phyloP scores from a whole-genome alignment of 1,140 invertebrate species.

The Pantala flavescens region DNA sequence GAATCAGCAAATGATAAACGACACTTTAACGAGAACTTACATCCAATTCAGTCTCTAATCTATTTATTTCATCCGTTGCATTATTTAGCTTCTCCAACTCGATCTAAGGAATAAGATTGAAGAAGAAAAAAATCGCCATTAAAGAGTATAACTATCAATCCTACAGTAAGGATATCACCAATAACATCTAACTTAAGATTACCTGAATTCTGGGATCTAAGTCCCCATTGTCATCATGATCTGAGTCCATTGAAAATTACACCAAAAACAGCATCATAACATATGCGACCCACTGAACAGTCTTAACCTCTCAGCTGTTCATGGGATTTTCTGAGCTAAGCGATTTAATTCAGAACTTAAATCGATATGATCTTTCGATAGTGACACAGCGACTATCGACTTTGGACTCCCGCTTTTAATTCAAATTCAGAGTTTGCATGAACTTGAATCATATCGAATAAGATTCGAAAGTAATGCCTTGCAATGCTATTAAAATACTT shows the following conservation, averaged over 20 bases:
- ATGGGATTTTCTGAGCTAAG: too few relatives aligned
- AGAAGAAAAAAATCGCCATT: neutral
- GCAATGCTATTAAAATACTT: too few relatives aligned
- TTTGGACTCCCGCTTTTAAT: too few relatives aligned
- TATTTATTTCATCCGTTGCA: constrained; percentile 90
- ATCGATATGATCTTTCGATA: too few relatives aligned
- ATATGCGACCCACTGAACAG: too few relatives aligned
- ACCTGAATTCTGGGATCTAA: constrained; percentile 14
- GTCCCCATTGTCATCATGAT: neutral
- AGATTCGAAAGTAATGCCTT: too few relatives aligned
- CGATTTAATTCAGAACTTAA: too few relatives aligned
- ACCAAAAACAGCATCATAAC: too few relatives aligned
- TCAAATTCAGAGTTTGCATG: too few relatives aligned
- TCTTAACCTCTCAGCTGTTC: too few relatives aligned
- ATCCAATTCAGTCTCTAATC: constrained; percentile 85
- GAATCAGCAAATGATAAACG: neutral
- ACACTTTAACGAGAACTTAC: constrained; percentile 40
- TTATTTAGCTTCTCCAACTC: constrained; percentile 89
- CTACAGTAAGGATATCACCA: neutral
- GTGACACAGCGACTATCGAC: too few relatives aligned
- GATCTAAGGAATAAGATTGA: constrained; percentile 47
- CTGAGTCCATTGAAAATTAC: neutral
- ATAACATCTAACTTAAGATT: neutral
- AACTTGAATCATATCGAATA: too few relatives aligned
- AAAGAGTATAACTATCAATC: neutral